phyloP scores from a whole-genome alignment of 2,888 invertebrate species.

The Digitonthophagus gazella region DNA sequence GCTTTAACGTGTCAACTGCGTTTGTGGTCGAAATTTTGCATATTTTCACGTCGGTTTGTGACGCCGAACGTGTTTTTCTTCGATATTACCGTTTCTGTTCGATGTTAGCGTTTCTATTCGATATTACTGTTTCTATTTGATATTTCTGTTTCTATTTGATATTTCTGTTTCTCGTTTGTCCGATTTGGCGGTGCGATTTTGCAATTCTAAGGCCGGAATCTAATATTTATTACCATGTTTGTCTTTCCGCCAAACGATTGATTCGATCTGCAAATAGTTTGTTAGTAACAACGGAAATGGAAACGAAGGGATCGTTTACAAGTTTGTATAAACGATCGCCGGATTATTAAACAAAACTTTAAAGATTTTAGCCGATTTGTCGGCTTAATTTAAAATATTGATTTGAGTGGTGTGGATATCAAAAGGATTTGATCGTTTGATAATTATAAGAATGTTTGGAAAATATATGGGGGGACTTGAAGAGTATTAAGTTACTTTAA shows the following conservation, averaged over 20 bases:
- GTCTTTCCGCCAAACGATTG: neutral
- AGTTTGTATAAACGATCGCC: no score
- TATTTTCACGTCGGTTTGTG: neutral
- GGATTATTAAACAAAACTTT: no score
- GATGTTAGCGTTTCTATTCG: neutral
- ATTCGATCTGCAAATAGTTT: neutral
- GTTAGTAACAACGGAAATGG: neutral
- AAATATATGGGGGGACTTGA: no score
- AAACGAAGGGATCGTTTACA: neutral
- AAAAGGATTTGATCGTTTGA: no score
- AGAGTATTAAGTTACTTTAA: no score
- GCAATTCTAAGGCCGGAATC: neutral
- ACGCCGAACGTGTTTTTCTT: neutral
- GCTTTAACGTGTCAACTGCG: neutral
- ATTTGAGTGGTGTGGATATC: no score
- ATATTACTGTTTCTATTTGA: neutral
- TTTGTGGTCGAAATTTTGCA: neutral
- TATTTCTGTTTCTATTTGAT: neutral
- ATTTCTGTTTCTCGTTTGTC: neutral
- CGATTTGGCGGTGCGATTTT: neutral
- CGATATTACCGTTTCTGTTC: neutral
- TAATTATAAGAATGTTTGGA: no score
- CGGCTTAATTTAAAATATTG: no score
- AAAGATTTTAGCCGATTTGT: no score
- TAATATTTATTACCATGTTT: neutral